Base-by-base conservation (phyloP, 2,113 vertebrate species). In the Argyrosomus japonicus region DNA sequence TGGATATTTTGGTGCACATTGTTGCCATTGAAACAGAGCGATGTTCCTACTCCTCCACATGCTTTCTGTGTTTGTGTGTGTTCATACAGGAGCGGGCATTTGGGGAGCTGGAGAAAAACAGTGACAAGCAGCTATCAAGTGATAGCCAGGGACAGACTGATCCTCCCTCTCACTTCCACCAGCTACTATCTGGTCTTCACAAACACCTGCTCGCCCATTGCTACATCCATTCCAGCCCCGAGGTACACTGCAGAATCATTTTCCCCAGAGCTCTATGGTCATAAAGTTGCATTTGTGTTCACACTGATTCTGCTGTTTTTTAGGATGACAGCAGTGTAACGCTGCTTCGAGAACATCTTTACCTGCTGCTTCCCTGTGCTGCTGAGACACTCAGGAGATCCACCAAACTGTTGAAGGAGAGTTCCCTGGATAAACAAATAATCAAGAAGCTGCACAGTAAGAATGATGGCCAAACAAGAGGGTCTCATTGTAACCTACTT, bases 51-150 rank as follows among this genome's bases (percentile, higher is more conserved):
- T 60, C 17, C n/a, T 60, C 15, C n/a, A 18, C 17, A 21, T 27
- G 2, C 0, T 48, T 50, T 62, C 43, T 73, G 9, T 70, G 21
- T 36, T 29, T 63, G 18, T 71, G 23, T 79, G 29, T 80, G 19
- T 74, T 85, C n/a, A 56, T 43, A 48, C 79, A 96, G 96, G 96
- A 96, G 69, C 94, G 91, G 29, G 95, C 95, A 1, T 96, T 96
- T 84, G 96, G 96, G 9, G 96, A 96, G 79, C 54, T 96, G 77
- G 96, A 96, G 90, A 96, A 96, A 89, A 96, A 96, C 93, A 96
- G 96, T 32, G 96, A 96, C 81, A 96, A 96, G 85, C 95, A 96
- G 82, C 84, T 93, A 43, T 79, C 78, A 27, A 88, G 77, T 50
- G 91, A 92, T 29, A 84, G 87, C 56, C 92, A 91, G 79, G 93